Conservation (phyloP, 2,113 vertebrate species). For the Passer montanus region DNA sequence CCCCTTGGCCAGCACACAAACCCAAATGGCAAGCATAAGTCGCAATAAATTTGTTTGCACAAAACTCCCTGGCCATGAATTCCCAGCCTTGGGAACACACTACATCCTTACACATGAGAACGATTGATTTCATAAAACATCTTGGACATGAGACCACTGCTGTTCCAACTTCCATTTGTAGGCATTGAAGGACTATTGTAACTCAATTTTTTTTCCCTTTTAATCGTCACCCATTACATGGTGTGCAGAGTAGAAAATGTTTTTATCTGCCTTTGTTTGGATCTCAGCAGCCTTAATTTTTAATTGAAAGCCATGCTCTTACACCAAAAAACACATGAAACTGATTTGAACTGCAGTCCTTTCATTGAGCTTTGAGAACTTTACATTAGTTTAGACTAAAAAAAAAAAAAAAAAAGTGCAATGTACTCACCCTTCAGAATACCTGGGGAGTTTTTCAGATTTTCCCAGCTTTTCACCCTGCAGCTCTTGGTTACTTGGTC, state of each 20-base stretch:
- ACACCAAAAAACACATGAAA: background rate
- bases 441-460: background rate
- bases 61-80: conserved; percentile 32
- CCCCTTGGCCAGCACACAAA: conserved; percentile 30
- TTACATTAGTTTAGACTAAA: background rate
- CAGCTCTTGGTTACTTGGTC: background rate
- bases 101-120: background rate
- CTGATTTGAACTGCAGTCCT: background rate
- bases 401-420: background rate
- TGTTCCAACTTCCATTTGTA: background rate
- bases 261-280: background rate
- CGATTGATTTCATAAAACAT: background rate
- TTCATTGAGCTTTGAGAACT: background rate
- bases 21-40: conserved; percentile 58
- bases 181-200: background rate
- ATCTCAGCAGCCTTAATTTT: background rate
- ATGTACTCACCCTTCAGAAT: background rate
- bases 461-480: background rate
- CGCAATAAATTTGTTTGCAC: conserved; percentile 57
- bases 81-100: background rate
- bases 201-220: background rate
- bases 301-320: background rate
- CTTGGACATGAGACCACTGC: background rate
- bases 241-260: background rate
- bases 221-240: background rate